Conservation (phyloP, 2,888 invertebrate species). For the Pherbina coryleti region DNA sequence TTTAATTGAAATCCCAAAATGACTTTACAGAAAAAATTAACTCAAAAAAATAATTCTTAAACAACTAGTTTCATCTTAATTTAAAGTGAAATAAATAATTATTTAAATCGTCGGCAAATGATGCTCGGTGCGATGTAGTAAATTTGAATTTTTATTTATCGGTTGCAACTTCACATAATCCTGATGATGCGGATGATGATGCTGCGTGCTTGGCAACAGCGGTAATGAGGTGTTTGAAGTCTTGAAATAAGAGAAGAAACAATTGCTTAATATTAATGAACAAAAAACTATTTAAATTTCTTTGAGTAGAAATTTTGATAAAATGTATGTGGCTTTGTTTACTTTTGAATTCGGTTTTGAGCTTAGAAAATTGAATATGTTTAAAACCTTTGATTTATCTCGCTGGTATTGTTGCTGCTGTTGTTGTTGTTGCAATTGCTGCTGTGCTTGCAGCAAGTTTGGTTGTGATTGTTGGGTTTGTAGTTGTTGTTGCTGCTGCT, state of each 20-base stretch:
- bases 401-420: constrained; percentile 57
- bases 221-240: constrained; percentile 70
- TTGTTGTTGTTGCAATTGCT: constrained; percentile 39
- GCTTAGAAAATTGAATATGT: constrained; percentile 55
- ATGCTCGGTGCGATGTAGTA: constrained; percentile 67
- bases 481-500: constrained; percentile 38
- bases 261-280: too few relatives aligned
- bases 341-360: constrained; percentile 45
- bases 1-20: too few relatives aligned
- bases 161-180: constrained; percentile 65
- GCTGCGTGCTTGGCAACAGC: constrained; percentile 65
- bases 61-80: too few relatives aligned
- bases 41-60: too few relatives aligned
- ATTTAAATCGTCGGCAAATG: constrained; percentile 68
- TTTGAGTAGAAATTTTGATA: constrained; percentile 26
- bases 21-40: too few relatives aligned
- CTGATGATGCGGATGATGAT: constrained; percentile 62
- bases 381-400: constrained; percentile 74
- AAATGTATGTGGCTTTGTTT: constrained; percentile 28
- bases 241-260: constrained; percentile 49
- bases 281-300: neutral
- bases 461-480: constrained; percentile 39
- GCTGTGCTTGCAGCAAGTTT: constrained; percentile 29
- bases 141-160: constrained; percentile 62
- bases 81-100: too few relatives aligned